Evolutionary conservation across 2,888 invertebrate genomes (phyloP), one percentile per base, ranked within the genome.

Genomic region (Xylocampa areola): DNA sequence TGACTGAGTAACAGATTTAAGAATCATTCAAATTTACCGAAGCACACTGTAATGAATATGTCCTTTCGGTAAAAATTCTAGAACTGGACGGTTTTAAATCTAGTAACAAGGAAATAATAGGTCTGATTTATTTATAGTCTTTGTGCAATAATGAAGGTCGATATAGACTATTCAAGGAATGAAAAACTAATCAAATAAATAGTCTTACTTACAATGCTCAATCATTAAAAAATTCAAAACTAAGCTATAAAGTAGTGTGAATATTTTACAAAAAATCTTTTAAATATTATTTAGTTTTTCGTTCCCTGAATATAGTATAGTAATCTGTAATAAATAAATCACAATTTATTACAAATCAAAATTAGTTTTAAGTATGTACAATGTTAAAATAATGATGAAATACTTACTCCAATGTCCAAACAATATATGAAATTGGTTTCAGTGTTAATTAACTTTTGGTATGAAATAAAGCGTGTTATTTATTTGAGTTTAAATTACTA

Each of bases 91-190:
- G 52, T 52, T 47, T 41, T 30, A n/a, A 43, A 35, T 40, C 41
- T n/a, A 30, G 16, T 14, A 53, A 51, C 33, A 37, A 17, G 11
- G 10, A 23, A 47, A 29, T 29, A 33, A 27, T 49, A 10, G 27
- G 57, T 62, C 50, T 59, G 32, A 35, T 37, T 40, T 14, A 13
- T 51, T 55, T 40, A 37, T 36, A 30, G 16, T 54, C 29, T 60
- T 64, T 58, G 60, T 73, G 65, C 65, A 55, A 39, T 19, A 32
- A 43, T 29, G n/a, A 49, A n/a, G n/a, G n/a, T n/a, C n/a, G n/a
- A n/a, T n/a, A n/a, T n/a, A n/a, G n/a, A n/a, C n/a, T n/a, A n/a
- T n/a, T n/a, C n/a, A n/a, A n/a, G n/a, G n/a, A n/a, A n/a, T n/a
- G n/a, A n/a, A n/a, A n/a, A n/a, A n/a, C n/a, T n/a, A n/a, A n/a